Evolutionary conservation across 1,140 invertebrate species (phyloP).

Genomic region (Bombus superbus): DNA sequence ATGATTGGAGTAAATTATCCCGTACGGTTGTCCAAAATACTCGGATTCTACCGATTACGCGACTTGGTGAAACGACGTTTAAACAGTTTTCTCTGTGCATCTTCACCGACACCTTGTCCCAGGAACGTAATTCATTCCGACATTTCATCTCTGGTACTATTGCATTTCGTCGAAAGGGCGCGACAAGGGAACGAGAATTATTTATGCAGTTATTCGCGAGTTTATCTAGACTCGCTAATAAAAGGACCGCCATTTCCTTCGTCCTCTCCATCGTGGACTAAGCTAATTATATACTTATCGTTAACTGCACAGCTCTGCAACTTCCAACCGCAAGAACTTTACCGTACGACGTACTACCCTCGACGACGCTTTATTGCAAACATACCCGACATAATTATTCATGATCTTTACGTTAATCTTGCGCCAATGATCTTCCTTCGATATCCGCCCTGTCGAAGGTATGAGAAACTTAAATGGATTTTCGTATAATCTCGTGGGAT

Average conservation of each 20-base stretch:
- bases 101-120: neutral
- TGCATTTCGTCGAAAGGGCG: too few relatives aligned
- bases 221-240: constrained; percentile 4
- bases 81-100: neutral
- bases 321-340: constrained; percentile 32
- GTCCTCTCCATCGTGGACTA: neutral
- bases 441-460: constrained; percentile 16
- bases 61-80: neutral
- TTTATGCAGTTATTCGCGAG: neutral
- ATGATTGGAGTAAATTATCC: too few relatives aligned
- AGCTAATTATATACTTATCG: constrained; percentile 45
- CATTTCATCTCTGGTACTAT: neutral
- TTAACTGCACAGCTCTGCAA: constrained; percentile 25
- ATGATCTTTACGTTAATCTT: constrained; percentile 31
- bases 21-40: neutral
- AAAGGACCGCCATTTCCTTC: neutral
- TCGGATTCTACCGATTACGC: neutral
- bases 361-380: neutral
- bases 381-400: constrained; percentile 30
- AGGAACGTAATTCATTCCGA: neutral
- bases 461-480: constrained; percentile 16
- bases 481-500: neutral
- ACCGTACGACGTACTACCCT: neutral
- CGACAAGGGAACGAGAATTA: neutral
- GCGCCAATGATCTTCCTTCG: neutral